Base-by-base conservation (phyloP, 2,888 invertebrate species). In the Cephus spinipes region DNA sequence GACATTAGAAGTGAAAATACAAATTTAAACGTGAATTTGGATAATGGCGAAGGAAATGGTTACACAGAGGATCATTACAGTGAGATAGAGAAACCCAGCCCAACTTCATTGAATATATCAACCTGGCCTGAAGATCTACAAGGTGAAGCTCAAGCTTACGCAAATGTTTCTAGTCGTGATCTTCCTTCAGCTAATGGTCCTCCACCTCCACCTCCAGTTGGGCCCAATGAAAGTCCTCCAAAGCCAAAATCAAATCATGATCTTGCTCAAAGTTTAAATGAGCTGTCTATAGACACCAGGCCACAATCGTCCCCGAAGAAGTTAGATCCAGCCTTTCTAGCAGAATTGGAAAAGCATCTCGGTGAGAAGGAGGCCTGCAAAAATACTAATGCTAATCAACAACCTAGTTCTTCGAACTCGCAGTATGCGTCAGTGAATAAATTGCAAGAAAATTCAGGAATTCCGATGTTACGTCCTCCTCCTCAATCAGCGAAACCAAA, bases 321-420 rank as follows among this genome's bases (percentile, higher is more conserved):
- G 85, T 88, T 94, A 31, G 94, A 94, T 86, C 92, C 93, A 12
- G 93, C 92, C 30, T 95, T 95, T 81, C 92, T 95, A 68, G 94
- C 93, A 0, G 95, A 95, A 86, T 88, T 95, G 75, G 95, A 95
- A 88, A 95, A 94, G 83, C 94, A 93, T 84, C 90, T 95, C 23
- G 93, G 92, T 0, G 92, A 92, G 75, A 92, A 92, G 76, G 92
- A 92, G 76, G 91, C 91, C 0, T 89, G 87, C 12, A 92, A 92
- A 30, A 92, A 92, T 77, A 92, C 90, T 3, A 91, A 92, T 81
- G 91, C 92, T 33, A 91, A 90, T 74, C 91, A 85, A 23, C 83
- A 84, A 31, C 34, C 77, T 0, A 76, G 75, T 11, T 34, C 75
- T 11, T 69, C 81, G 0, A 79, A 78, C 40, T 81, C 82, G 3